These are phyloP conservation scores for Nipponacmea schrenckii DNA, from an alignment of 2,888 invertebrate species.

Conservation along the genomic window DNA sequence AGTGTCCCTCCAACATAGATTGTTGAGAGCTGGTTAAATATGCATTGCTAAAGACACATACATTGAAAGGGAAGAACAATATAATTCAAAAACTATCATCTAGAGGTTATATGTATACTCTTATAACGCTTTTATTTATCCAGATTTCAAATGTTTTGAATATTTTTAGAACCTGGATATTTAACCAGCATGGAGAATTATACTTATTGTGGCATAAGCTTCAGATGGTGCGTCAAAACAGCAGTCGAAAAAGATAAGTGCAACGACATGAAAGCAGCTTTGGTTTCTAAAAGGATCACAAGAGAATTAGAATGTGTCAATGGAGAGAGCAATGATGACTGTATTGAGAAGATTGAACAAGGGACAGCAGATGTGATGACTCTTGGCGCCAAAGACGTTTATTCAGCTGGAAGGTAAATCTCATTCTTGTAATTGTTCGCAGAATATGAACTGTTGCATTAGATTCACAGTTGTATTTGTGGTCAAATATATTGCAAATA, in stretches of 20 bases:
- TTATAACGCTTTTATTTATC: too few species aligned
- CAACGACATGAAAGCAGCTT: constrained; percentile 66
- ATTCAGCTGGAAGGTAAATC: constrained; percentile 68
- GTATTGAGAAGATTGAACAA: constrained; percentile 50
- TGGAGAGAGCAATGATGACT: constrained; percentile 70
- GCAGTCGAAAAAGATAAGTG: constrained; percentile 90
- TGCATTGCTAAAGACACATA: too few species aligned
- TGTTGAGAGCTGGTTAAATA: too few species aligned
- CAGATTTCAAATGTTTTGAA: too few species aligned
- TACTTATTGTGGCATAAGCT: constrained; percentile 80
- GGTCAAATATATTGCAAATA: too few species aligned
- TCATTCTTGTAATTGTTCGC: not conserved
- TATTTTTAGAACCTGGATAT: constrained; percentile 37
- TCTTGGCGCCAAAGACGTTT: constrained; percentile 59
- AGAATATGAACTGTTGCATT: not conserved
- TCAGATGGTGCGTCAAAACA: constrained; percentile 89
- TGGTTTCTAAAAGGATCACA: constrained; percentile 64
- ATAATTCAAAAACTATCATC: too few species aligned
- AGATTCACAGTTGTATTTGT: too few species aligned
- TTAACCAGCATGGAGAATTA: constrained; percentile 29
- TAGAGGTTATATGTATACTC: too few species aligned
- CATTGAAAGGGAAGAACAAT: too few species aligned
- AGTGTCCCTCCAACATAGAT: too few species aligned
- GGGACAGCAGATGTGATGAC: constrained; percentile 58
- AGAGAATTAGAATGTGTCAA: constrained; percentile 81